phyloP scores from a whole-genome alignment of 2,113 vertebrate species.

The Stegostoma tigrinum region DNA sequence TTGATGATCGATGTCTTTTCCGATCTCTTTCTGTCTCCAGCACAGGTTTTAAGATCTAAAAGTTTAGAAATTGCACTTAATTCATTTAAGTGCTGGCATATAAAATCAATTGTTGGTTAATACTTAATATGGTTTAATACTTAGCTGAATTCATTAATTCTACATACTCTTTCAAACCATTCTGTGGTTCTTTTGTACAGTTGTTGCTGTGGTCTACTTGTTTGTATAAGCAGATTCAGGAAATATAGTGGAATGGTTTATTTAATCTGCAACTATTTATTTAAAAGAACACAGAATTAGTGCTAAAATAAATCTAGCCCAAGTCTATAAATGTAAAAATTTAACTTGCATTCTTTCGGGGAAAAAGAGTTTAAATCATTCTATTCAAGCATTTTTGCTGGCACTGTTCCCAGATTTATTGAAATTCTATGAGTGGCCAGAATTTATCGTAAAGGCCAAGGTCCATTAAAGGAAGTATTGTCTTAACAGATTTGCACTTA shows the following conservation, averaged over 20 bases:
- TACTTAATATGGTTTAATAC: constrained; percentile 8
- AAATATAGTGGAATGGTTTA: neutral
- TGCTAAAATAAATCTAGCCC: neutral
- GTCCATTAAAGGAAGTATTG: neutral
- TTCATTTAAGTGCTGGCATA: neutral
- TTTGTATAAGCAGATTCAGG: neutral
- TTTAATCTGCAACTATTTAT: neutral
- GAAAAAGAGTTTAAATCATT: neutral
- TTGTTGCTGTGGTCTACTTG: neutral
- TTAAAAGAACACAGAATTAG: neutral
- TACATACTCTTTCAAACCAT: too few relatives aligned
- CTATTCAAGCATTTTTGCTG: neutral
- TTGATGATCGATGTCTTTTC: neutral
- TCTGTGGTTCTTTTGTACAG: neutral
- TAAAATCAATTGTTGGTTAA: constrained; percentile 26
- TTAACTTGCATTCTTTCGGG: neutral
- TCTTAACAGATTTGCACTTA: neutral
- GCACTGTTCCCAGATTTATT: neutral
- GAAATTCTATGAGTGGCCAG: neutral
- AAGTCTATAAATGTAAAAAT: neutral
- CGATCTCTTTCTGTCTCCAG: neutral
- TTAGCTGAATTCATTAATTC: constrained; percentile 6
- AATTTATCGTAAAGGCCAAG: neutral
- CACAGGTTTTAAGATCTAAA: neutral
- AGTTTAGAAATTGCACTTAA: neutral